Evolutionary conservation across 2,888 invertebrate species (phyloP), one percentile per base, ranked within the genome.

Genomic region (Phasia obesa): DNA sequence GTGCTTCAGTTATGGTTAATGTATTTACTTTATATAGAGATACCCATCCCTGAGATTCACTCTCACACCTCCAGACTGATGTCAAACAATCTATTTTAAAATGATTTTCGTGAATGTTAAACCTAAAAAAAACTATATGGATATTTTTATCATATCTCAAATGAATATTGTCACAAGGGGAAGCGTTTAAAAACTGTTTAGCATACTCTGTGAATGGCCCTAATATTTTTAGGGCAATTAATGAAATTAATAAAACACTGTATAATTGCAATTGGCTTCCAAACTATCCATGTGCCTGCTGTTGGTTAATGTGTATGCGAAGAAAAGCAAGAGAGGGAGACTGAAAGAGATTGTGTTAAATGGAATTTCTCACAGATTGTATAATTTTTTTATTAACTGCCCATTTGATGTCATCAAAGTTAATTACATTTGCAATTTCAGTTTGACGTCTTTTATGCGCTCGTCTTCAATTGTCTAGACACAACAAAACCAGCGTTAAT

Each of bases 401-500:
- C 70, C 69, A 69, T 21, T 78, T 77, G 69, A 78, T 82, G 82
- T 74, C 78, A 74, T 69, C 57, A 73, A 78, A 73, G 82, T 78
- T 70, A 78, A 82, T 78, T 82, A 42, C 64, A 78, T 70, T 82
- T 65, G 70, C 69, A 69, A 75, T 82, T 78, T 81, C 47, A 78
- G 70, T 70, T 71, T 70, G 59, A 71, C 64, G 64, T 64, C 62
- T 78, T 77, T 55, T 78, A 59, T 59, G 55, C n/a, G 17, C 44
- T 59, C 51, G 74, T 78, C 82, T 74, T 47, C 51, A 77, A 51
- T 42, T 51, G 82, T 82, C 82, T 82, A 82, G 82, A 82, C 82
- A 27, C 47, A 15, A 44, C 4, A 27, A 44, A 44, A 2, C 4
- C n/a, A 17, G 21, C 53, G 7, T 59, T 31, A 65, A 51, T 59